Percentiles rank a stretch among this genome's conserved stretches.
These are phyloP conservation scores for Galago senegalensis DNA, from an alignment of 2,797 vertebrate genomes.

Conservation along the genomic window DNA sequence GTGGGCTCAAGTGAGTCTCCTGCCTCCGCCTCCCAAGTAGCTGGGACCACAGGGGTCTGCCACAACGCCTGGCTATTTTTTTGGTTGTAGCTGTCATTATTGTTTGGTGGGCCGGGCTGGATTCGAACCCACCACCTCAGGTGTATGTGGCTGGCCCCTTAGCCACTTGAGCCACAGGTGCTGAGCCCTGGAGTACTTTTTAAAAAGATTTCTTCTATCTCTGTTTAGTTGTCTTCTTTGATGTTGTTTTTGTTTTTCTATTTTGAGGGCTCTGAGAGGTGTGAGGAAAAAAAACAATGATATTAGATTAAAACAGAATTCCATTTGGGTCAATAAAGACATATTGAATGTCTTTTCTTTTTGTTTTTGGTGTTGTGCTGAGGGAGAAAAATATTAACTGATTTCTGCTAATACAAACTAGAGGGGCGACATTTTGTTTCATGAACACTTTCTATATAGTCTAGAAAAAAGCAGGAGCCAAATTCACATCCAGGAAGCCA, in stretches of 20 bases:
- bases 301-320: conserved; percentile 5
- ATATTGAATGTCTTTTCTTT: not conserved
- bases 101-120: no score
- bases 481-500: conserved; percentile 3
- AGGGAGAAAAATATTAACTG: not conserved
- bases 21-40: not conserved
- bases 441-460: not conserved
- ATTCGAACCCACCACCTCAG: no score
- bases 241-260: not conserved
- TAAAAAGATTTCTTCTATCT: not conserved
- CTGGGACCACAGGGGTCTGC: not conserved
- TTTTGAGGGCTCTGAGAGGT: not conserved
- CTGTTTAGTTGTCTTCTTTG: not conserved
- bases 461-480: not conserved
- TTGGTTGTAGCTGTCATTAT: no score
- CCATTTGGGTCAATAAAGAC: not conserved
- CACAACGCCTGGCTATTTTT: no score
- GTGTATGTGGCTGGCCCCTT: no score
- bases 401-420: not conserved
- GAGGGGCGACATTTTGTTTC: not conserved
- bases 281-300: not conserved
- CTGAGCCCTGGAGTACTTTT: not conserved
- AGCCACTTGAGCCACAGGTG: not conserved
- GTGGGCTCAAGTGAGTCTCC: not conserved
- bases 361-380: not conserved